These are phyloP conservation scores for Ophonus ardosiacus DNA, from an alignment of 2,888 invertebrate species.

Conservation along the genomic window DNA sequence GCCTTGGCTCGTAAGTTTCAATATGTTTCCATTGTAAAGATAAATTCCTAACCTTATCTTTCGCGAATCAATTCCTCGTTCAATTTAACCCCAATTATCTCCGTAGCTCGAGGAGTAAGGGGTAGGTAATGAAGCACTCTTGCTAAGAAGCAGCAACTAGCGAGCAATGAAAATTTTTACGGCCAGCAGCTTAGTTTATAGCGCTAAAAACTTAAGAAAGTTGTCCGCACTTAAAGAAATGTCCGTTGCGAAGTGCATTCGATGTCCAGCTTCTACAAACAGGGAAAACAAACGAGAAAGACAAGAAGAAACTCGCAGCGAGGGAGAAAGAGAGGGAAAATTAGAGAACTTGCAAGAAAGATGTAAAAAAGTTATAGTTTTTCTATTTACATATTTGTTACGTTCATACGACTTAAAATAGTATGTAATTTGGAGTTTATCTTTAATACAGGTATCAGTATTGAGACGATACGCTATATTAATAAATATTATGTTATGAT, in stretches of 20 bases:
- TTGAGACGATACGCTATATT: no score
- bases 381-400: no score
- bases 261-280: slow-evolving; percentile 1
- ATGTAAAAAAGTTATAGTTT: no score
- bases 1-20: no score
- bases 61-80: background rate
- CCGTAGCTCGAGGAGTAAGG: background rate
- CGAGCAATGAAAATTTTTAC: slow-evolving; percentile 61
- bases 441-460: no score
- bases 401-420: no score
- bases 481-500: no score
- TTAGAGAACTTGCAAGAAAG: no score
- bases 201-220: slow-evolving; percentile 63
- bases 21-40: background rate
- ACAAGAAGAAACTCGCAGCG: background rate
- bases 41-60: background rate
- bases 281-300: slow-evolving; percentile 41
- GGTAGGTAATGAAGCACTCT: background rate
- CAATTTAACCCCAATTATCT: slow-evolving; percentile 34
- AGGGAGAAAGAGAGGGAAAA: no score
- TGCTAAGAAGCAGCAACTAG: slow-evolving; percentile 32
- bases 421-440: no score
- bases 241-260: slow-evolving; percentile 57
- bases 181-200: slow-evolving; percentile 59
- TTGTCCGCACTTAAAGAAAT: slow-evolving; percentile 63